phyloP scores from a whole-genome alignment of 2,797 vertebrate species.

The Lerista edwardsae region DNA sequence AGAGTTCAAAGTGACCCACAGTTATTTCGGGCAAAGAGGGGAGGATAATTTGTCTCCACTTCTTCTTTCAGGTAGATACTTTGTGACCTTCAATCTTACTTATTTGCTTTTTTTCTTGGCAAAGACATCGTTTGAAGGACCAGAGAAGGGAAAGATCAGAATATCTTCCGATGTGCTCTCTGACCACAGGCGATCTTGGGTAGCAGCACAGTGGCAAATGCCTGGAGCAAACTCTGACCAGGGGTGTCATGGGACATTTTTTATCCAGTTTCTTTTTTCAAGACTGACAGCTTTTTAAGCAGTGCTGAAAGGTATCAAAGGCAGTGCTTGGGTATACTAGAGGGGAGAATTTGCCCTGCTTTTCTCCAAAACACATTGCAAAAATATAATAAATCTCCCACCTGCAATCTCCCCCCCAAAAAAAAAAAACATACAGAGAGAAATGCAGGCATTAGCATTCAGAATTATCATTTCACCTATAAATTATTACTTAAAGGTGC shows the following conservation, averaged over 20 bases:
- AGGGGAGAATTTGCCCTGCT: conserved; percentile 8
- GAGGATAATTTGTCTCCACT: conserved; percentile 9
- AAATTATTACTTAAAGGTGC: neutral
- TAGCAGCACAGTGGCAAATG: conserved; percentile 46
- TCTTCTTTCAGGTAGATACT: conserved; percentile 62
- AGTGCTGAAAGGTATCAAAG: conserved; percentile 47
- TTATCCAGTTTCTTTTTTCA: conserved; percentile 37
- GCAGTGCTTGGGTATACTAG: conserved; percentile 34
- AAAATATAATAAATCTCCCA: neutral
- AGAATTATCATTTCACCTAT: neutral
- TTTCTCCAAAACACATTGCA: conserved; percentile 6
- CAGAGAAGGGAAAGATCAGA: conserved; percentile 58
- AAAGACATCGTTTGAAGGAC: conserved; percentile 51
- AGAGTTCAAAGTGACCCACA: no score
- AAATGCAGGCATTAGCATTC: conserved; percentile 21
- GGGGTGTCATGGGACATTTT: conserved; percentile 46
- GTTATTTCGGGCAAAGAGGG: no score
- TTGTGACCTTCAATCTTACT: conserved; percentile 59
- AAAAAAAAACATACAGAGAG: neutral
- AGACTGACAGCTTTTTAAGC: conserved; percentile 17
- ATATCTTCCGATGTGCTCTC: conserved; percentile 47
- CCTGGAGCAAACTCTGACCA: conserved; percentile 35
- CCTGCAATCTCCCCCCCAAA: neutral
- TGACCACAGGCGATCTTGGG: conserved; percentile 29
- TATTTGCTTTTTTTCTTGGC: neutral